Evolutionary conservation across 2,888 invertebrate species (phyloP).

Genomic region (Eupelmus urozonus): DNA sequence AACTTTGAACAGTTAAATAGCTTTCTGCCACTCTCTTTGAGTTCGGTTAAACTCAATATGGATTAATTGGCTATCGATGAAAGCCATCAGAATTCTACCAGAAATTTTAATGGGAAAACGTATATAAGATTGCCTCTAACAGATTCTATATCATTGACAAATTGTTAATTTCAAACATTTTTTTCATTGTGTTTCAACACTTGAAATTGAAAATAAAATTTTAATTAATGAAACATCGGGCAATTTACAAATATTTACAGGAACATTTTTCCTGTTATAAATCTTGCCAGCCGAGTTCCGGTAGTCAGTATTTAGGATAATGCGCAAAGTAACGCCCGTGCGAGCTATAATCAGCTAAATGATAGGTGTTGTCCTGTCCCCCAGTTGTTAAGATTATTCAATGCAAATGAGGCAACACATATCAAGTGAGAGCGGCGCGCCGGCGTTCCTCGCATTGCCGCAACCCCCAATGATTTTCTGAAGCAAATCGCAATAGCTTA

Average conservation of each 20-base stretch:
- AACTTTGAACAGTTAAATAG: constrained; percentile 40
- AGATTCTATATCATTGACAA: too few relatives aligned
- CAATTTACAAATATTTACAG: too few relatives aligned
- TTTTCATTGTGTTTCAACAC: too few relatives aligned
- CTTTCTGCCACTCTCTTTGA: constrained; percentile 17
- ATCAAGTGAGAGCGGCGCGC: background rate
- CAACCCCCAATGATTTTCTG: constrained; percentile 47
- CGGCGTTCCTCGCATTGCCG: too few relatives aligned
- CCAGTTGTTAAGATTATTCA: constrained; percentile 46
- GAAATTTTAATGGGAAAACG: constrained; percentile 16
- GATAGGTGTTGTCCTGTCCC: constrained; percentile 27
- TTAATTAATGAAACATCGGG: too few relatives aligned
- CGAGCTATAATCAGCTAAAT: constrained; percentile 47
- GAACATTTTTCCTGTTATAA: too few relatives aligned
- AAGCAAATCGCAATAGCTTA: constrained; percentile 51
- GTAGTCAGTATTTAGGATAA: background rate
- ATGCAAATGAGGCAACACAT: constrained; percentile 55
- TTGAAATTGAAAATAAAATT: too few relatives aligned
- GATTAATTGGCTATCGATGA: constrained; percentile 47
- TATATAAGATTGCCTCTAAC: background rate
- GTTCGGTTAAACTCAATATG: background rate
- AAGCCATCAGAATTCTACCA: constrained; percentile 20
- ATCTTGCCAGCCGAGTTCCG: too few relatives aligned
- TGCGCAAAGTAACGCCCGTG: constrained; percentile 4
- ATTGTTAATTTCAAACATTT: too few relatives aligned